These are phyloP conservation scores for Platanista minor DNA, from an alignment of 2,113 vertebrate species.

Conservation along the genomic window DNA sequence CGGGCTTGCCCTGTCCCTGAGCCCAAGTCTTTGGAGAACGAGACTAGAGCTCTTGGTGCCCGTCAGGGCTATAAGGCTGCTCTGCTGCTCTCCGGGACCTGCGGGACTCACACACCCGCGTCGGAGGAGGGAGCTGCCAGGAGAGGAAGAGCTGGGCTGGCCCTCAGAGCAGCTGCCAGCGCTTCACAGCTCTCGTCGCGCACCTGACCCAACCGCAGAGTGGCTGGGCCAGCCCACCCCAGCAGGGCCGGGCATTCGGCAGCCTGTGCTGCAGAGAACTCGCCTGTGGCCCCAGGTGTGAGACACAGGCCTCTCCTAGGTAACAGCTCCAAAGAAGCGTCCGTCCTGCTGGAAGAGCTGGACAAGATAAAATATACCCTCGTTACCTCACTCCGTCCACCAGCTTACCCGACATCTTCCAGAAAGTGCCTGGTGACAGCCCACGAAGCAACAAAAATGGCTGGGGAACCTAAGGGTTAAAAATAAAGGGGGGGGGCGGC, in stretches of 20 bases:
- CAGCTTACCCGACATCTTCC: slow-evolving; percentile 90
- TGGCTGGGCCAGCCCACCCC: accelerated
- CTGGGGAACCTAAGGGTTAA: slow-evolving; percentile 84
- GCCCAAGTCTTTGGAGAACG: neutral
- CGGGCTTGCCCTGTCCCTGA: neutral
- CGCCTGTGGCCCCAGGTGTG: neutral
- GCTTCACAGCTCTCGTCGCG: neutral
- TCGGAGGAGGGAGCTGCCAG: neutral
- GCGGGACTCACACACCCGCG: neutral
- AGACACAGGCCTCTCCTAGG: neutral
- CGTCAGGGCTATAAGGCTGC: too few relatives aligned
- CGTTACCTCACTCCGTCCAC: neutral
- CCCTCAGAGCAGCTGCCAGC: neutral
- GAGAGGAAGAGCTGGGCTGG: neutral
- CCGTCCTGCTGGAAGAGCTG: neutral
- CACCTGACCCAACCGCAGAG: neutral
- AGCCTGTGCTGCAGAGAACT: neutral
- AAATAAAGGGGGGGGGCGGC: neutral
- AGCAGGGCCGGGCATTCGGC: neutral
- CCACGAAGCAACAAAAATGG: slow-evolving; percentile 86
- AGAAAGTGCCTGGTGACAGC: slow-evolving; percentile 86
- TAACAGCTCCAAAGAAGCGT: neutral
- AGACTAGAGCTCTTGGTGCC: neutral
- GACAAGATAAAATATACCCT: neutral
- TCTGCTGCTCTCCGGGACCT: neutral